phyloP scores from a whole-genome alignment of 2,888 invertebrate species.

The Scaptodrosophila latifasciaeformis region DNA sequence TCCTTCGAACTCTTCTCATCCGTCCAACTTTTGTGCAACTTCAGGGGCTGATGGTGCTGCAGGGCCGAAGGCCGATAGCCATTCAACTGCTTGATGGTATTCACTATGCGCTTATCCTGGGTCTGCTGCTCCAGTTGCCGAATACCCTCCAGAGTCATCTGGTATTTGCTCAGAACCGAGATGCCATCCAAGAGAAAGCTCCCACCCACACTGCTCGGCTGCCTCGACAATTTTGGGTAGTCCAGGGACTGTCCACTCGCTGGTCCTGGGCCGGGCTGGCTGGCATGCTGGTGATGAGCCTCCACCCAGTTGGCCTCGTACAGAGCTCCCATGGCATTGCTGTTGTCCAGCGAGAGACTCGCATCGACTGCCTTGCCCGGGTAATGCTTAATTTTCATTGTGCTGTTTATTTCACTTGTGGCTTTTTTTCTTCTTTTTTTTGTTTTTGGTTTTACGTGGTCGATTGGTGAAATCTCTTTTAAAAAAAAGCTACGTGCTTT shows the following conservation, averaged over 20 bases:
- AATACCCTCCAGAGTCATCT: constrained; percentile 77
- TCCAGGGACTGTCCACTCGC: constrained; percentile 4
- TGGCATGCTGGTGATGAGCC: constrained; percentile 76
- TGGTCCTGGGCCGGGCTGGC: too few relatives aligned
- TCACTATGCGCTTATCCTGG: constrained; percentile 73
- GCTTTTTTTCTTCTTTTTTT: constrained; percentile 3
- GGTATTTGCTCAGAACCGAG: constrained; percentile 78
- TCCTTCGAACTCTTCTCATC: constrained; percentile 45
- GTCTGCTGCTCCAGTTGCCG: constrained; percentile 76
- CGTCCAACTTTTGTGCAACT: constrained; percentile 78
- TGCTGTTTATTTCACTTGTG: too few relatives aligned
- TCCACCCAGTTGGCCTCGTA: constrained; percentile 92
- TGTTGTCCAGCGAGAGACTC: constrained; percentile 81
- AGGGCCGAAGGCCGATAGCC: constrained; percentile 80
- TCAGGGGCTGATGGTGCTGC: constrained; percentile 77
- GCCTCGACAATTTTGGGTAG: constrained; percentile 29
- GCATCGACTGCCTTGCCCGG: constrained; percentile 87
- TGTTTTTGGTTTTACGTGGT: too few relatives aligned
- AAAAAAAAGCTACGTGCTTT: constrained; percentile 44
- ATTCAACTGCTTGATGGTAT: constrained; percentile 79
- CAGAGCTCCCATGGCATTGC: constrained; percentile 83
- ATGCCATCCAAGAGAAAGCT: constrained; percentile 68
- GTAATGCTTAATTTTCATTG: constrained; percentile 89
- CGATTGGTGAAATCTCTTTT: constrained; percentile 8
- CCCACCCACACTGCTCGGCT: constrained; percentile 43